Base-by-base conservation (phyloP, 2,797 vertebrate genomes). In the Cyprinella venusta region DNA sequence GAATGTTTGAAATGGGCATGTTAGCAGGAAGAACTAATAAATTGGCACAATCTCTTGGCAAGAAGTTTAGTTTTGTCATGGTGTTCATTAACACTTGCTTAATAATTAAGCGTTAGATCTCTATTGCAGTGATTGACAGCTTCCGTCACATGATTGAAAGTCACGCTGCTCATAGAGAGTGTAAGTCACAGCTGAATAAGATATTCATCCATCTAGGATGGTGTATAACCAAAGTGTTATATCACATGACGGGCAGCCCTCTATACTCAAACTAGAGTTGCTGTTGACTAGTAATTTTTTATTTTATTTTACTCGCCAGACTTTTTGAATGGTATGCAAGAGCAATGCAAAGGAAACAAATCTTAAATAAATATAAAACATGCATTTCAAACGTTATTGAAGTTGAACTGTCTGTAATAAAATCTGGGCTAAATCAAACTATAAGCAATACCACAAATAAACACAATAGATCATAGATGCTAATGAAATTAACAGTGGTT, bases 21-120 rank as follows among this genome's bases (percentile, higher is more conserved):
- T 75, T 82, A 56, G 36, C 63, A 5, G 36, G 16, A 42, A 7
- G 18, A 68, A 42, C 36, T 0, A 8, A 77, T 83, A 48, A 59
- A 48, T 68, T 36, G 74, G 26, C 5, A 24, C 19, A 54, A 21
- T 61, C 61, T 77, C 30, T 33, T 59, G 63, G 64, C 24, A 59
- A 61, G 40, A 61, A 77, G 24, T 77, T 76, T 65, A 45, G 81
- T 45, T 54, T 76, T 70, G 81, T 59, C 50, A 21, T 61, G 52
- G 61, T 82, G 24, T 83, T 52, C 54, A 69, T 83, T 70, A 77
- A 74, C 81, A 36, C 64, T 63, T 77, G 38, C 8, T 82, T 68
- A 82, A 59, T 59, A 69, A 76, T 82, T 33, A 56, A 68, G 33
- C 1, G 36, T 24, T 75, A 18, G 61, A 67, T 76, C 45, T 75